These are phyloP conservation scores for Platycnemis pennipes DNA, from an alignment of 2,888 invertebrate genomes.

Conservation along the genomic window DNA sequence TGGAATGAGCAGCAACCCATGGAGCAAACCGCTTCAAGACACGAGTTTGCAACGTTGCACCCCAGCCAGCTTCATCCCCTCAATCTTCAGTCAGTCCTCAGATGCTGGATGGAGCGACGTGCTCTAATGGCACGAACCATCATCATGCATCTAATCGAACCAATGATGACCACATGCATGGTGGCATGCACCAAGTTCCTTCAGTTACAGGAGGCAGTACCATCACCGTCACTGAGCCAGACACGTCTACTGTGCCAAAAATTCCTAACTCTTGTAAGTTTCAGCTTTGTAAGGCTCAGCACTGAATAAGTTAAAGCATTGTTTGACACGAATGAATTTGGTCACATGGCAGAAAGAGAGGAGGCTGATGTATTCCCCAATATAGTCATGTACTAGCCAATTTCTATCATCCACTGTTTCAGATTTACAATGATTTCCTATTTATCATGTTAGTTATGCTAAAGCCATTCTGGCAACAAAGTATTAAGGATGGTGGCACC, in stretches of 20 bases:
- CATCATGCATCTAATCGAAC: constrained; percentile 5
- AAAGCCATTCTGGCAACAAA: too few species aligned
- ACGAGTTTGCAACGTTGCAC: constrained; percentile 78
- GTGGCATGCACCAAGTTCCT: constrained; percentile 58
- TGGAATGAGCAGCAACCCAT: constrained; percentile 77
- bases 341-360: too few species aligned
- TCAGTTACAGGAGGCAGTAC: constrained; percentile 72
- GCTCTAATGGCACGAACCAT: constrained; percentile 38
- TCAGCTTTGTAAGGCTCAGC: too few species aligned
- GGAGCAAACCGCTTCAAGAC: constrained; percentile 79
- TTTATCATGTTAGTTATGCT: too few species aligned
- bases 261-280: constrained; percentile 75
- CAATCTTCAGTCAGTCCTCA: constrained; percentile 52
- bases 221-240: constrained; percentile 79
- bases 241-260: constrained; percentile 78
- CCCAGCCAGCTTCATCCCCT: constrained; percentile 71
- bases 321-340: too few species aligned
- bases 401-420: too few species aligned
- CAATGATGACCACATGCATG: constrained; percentile 35
- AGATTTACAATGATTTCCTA: too few species aligned
- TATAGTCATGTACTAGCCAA: too few species aligned
- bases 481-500: too few species aligned
- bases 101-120: constrained; percentile 68
- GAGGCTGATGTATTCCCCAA: too few species aligned
- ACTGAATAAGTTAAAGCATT: too few species aligned